phyloP scores from a whole-genome alignment of 2,888 invertebrate species.

The Campaea margaritaria region DNA sequence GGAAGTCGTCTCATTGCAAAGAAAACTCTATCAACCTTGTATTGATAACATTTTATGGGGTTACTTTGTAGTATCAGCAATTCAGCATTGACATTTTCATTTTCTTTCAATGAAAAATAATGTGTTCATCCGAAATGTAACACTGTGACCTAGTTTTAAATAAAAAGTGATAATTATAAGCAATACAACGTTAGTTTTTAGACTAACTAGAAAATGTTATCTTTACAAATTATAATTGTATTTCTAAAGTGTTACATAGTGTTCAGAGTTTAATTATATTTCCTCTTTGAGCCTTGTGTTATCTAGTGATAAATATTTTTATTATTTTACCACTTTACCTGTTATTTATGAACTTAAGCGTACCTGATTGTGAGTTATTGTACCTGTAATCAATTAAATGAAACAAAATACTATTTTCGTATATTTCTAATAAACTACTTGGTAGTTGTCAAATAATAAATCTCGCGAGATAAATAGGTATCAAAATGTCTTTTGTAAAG shows the following conservation, averaged over 20 bases:
- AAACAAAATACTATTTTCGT: constrained; percentile 1
- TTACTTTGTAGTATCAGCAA: constrained; percentile 48
- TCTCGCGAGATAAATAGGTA: constrained; percentile 16
- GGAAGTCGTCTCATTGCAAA: constrained; percentile 22
- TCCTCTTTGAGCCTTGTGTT: constrained; percentile 31
- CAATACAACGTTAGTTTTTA: neutral
- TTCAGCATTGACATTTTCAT: constrained; percentile 63
- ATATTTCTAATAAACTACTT: neutral
- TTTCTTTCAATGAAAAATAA: constrained; percentile 56
- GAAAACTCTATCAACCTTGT: neutral
- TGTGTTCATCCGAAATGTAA: constrained; percentile 61
- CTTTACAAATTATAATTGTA: constrained; percentile 5
- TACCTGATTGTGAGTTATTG: constrained; percentile 13
- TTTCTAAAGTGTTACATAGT: constrained; percentile 11
- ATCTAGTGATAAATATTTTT: constrained; percentile 40
- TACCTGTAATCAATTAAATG: neutral
- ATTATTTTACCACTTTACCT: constrained; percentile 34
- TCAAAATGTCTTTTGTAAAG: constrained; percentile 88
- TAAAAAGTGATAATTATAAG: constrained; percentile 19
- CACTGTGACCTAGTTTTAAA: constrained; percentile 61
- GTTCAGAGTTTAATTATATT: constrained; percentile 6
- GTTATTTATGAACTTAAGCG: constrained; percentile 28
- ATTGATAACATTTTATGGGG: constrained; percentile 44
- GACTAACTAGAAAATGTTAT: constrained; percentile 1
- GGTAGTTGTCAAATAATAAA: neutral